These are phyloP conservation scores for Tupaia chinensis DNA, from an alignment of 2,113 vertebrate species.

Conservation along the genomic window DNA sequence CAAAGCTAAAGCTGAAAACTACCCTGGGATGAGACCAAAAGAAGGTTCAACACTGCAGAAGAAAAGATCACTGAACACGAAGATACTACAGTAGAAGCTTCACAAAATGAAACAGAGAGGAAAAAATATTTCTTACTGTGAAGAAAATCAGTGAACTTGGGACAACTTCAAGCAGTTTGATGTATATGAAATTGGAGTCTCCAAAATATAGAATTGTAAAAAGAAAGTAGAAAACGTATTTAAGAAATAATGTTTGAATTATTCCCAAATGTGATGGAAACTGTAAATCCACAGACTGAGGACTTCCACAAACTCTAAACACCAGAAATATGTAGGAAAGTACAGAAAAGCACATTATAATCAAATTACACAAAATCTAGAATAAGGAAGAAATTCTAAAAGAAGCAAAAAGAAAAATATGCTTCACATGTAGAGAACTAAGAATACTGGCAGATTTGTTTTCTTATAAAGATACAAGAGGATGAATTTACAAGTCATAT, in stretches of 20 bases:
- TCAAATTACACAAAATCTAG: neutral
- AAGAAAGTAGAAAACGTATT: neutral
- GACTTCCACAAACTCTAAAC: neutral
- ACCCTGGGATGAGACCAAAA: neutral
- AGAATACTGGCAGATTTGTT: neutral
- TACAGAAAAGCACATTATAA: neutral
- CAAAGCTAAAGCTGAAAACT: neutral
- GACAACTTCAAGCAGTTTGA: neutral
- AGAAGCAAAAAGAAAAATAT: neutral
- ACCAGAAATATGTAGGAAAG: neutral
- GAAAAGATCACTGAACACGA: neutral
- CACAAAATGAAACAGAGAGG: neutral
- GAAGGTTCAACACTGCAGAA: neutral
- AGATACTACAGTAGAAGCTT: neutral
- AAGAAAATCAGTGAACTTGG: neutral
- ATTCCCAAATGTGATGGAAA: slow-evolving; percentile 40
- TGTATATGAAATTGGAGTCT: neutral
- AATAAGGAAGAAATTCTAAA: slow-evolving; percentile 10
- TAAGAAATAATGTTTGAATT: slow-evolving; percentile 8
- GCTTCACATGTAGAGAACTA: neutral
- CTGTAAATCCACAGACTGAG: neutral
- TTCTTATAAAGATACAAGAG: neutral
- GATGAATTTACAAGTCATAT: neutral
- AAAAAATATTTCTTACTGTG: neutral
- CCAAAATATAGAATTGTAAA: neutral